Percentiles rank a stretch among this genome's conserved stretches.
phyloP scores from a whole-genome alignment of 2,113 vertebrate species.

The Rafetus swinhoei region DNA sequence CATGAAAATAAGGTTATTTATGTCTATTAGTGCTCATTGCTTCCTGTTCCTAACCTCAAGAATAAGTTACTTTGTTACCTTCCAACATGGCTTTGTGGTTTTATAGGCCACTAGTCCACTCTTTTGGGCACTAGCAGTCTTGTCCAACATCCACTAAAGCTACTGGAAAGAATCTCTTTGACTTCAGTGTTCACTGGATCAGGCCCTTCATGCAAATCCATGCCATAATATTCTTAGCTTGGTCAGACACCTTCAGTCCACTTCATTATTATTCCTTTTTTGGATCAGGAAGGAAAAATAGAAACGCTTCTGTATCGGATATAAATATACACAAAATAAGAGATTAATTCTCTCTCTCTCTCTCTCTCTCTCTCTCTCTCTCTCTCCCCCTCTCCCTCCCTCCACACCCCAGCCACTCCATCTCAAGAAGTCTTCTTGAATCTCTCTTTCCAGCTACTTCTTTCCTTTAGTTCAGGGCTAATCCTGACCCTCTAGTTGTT shows the following conservation, averaged over 20 bases:
- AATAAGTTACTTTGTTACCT: neutral
- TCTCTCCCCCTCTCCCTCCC: neutral
- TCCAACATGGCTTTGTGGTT: neutral
- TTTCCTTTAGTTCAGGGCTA: neutral
- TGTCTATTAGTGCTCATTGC: neutral
- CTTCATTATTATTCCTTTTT: neutral
- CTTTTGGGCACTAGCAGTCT: neutral
- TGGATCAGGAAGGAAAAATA: fast-evolving
- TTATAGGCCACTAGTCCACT: neutral
- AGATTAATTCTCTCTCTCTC: neutral
- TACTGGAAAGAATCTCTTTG: neutral
- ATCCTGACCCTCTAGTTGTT: neutral
- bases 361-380: neutral
- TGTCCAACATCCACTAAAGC: neutral
- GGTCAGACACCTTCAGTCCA: neutral
- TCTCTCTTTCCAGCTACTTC: neutral
- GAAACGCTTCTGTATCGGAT: neutral
- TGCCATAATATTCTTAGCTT: neutral
- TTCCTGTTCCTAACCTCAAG: neutral
- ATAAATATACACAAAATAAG: neutral
- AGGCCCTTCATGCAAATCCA: neutral
- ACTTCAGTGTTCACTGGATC: neutral
- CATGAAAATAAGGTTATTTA: neutral
- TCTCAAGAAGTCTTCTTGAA: neutral
- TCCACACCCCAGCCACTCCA: neutral